Evolutionary conservation across 2,888 invertebrate species (phyloP).

Genomic region (Linnaemya tessellans): DNA sequence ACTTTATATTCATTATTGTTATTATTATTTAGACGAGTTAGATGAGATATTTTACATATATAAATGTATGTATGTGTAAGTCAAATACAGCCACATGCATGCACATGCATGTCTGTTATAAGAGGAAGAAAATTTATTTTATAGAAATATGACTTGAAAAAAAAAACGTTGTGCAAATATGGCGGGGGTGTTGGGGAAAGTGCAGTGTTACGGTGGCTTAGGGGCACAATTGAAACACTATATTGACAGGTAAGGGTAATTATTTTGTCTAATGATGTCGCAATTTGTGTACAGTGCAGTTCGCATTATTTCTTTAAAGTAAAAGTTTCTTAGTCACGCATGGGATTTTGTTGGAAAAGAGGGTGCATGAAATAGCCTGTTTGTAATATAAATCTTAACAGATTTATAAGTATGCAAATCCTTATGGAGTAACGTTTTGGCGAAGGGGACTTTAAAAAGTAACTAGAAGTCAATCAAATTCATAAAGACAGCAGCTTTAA

Average conservation of each 20-base stretch:
- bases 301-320: constrained; percentile 33
- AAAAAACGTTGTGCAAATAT: background rate
- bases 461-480: background rate
- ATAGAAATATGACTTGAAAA: constrained; percentile 28
- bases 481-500: too few species aligned
- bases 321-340: constrained; percentile 27
- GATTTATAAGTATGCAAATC: background rate
- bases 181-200: constrained; percentile 4
- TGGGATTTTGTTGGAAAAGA: background rate
- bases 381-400: background rate
- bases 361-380: background rate
- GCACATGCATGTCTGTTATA: background rate
- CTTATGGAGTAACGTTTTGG: background rate
- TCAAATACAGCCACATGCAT: background rate
- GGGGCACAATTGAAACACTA: constrained; percentile 58
- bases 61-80: background rate
- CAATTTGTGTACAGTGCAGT: constrained; percentile 63
- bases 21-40: constrained; percentile 65
- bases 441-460: background rate
- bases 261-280: constrained; percentile 70
- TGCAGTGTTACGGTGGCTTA: constrained; percentile 45
- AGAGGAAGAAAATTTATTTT: background rate
- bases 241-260: constrained; percentile 69
- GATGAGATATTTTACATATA: constrained; percentile 46
- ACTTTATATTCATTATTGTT: constrained; percentile 60